Base-by-base conservation (phyloP, 1,140 invertebrate genomes). In the Drosophila biarmipes region DNA sequence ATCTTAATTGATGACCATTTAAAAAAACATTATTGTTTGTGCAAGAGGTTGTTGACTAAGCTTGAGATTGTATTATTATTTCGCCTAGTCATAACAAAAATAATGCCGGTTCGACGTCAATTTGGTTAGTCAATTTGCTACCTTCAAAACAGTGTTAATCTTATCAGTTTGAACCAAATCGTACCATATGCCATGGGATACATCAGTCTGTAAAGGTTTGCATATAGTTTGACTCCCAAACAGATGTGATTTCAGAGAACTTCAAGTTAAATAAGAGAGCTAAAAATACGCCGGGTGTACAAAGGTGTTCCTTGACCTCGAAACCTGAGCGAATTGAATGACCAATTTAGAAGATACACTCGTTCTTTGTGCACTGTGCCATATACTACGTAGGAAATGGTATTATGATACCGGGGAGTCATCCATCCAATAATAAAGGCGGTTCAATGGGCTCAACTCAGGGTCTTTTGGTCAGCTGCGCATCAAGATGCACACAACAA, bases 401-500 rank as follows among this genome's bases (percentile, higher is more conserved):
- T 51, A 57, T 58, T 45, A 49, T 77, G 75, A 78, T 78, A 78
- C 43, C 43, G n/a, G 46, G 63, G 66, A 69, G 66, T 69, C 66
- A 56, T 56, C 68, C 63, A 72, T 69, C 64, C 63, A 80, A 72
- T 62, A 85, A 84, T 64, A 67, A 80, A 75, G 56, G 61, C 84
- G 66, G 82, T 87, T 87, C 82, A 89, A 78, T 87, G 82, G 82
- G 84, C 84, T 51, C 54, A 57, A 64, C 49, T 56, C 80, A 76
- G 80, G 75, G 75, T 75, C 81, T 79, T 75, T 68, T 17, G 40
- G 63, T 72, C 80, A 82, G 80, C 75, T 84, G 80, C 80, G 67
- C 78, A 64, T 75, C 49, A 55, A 45, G 55, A 76, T 75, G 64
- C 57, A 64, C 27, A 49, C 43, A 56, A 52, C 53, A 58, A 66